Evolutionary conservation across 2,113 vertebrate genomes (phyloP).

Genomic region (Passer montanus): DNA sequence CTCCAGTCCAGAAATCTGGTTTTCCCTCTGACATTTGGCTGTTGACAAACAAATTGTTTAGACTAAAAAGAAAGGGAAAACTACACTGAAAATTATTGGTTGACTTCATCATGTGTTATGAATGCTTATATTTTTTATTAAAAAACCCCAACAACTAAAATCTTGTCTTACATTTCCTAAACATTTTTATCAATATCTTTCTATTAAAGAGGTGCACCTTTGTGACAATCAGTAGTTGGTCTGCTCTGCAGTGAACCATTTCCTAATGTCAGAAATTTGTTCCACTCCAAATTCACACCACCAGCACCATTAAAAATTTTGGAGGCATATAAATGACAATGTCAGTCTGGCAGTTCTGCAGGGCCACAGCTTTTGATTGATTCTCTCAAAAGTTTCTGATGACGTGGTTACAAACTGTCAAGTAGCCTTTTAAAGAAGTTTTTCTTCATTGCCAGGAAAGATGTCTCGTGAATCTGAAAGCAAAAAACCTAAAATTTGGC

Average conservation of each 20-base stretch:
- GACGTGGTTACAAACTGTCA: background rate
- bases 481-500: background rate
- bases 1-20: background rate
- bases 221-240: background rate
- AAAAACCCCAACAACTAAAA: background rate
- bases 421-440: background rate
- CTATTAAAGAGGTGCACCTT: background rate
- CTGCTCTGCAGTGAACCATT: background rate
- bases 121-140: background rate
- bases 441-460: background rate
- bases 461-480: background rate
- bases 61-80: background rate
- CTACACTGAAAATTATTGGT: background rate
- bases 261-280: background rate
- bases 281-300: background rate
- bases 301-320: background rate
- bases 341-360: background rate
- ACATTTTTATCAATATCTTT: background rate
- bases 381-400: background rate
- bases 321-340: background rate
- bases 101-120: background rate
- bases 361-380: background rate
- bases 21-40: accelerated
- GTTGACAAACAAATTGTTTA: background rate
- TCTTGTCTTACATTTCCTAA: background rate